Evolutionary conservation across 2,113 vertebrate genomes (phyloP).

Genomic region (Otus sunia): DNA sequence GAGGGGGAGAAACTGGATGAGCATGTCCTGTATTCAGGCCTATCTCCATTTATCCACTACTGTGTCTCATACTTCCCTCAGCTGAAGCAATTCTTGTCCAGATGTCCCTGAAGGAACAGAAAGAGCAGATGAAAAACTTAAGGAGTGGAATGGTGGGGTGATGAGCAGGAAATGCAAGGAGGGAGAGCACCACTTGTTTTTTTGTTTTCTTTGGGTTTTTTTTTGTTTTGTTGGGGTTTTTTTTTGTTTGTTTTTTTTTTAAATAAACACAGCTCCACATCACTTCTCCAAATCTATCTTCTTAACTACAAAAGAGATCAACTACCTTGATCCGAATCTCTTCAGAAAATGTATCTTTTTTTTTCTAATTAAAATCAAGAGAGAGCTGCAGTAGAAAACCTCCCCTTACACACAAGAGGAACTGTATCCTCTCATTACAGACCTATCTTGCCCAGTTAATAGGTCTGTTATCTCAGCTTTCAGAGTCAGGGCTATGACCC

Average conservation of each 20-base stretch:
- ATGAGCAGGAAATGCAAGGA: neutral
- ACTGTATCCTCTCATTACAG: conserved; percentile 46
- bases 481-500: neutral
- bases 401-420: neutral
- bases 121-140: neutral
- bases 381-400: neutral
- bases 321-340: neutral
- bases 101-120: neutral
- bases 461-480: neutral
- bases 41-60: neutral
- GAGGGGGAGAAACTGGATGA: neutral
- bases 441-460: conserved; percentile 8
- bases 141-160: neutral
- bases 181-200: neutral
- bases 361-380: neutral
- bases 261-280: neutral
- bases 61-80: neutral
- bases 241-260: neutral
- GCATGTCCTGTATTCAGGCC: neutral
- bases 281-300: neutral
- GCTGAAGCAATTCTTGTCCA: neutral
- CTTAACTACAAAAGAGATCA: neutral
- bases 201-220: neutral
- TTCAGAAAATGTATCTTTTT: neutral
- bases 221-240: neutral